Base-by-base conservation (phyloP, 2,888 invertebrate species). In the Eristalinus aeneus region DNA sequence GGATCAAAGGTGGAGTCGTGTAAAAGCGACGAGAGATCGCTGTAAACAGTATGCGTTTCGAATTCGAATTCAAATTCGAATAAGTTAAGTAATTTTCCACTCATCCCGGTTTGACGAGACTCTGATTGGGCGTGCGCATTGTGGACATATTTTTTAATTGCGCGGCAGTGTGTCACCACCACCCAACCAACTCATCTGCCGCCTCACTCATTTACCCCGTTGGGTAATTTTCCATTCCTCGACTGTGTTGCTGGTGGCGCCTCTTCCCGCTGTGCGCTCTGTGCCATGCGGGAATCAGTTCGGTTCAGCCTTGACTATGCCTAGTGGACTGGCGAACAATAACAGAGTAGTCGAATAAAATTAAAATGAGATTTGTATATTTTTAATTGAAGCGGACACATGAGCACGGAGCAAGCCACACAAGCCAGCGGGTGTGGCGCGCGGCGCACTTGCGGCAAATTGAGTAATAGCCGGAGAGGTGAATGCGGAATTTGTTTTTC, bases 161-260 rank as follows among this genome's bases (percentile, higher is more conserved):
- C 22, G 39, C 12, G 22, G 2, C 16, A 56, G 64, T 31, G 22
- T 71, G 39, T 36, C 34, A 36, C 36, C 34, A 36, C 36, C 36
- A 32, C 31, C 11, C 5, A 16, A 31, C 12, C 31, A 36, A 12
- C 27, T n/a, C 22, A 22, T 22, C 39, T 27, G 22, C 34, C 27
- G 34, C 23, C 61, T 63, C 34, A 34, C 10, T 34, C 34, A 34
- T 61, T 22, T 63, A 39, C 54, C 73, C 73, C 56, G 58, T 60
- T 39, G 34, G 65, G 74, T 58, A 67, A 60, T 60, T 75, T 75
- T 75, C 67, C 75, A 75, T 65, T 68, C 54, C 54, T 58, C 61
- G 27, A 1, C 60, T 11, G 46, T 27, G 8, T 31, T 11, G 46
- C 46, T 46, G 16, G 46, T 2, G 46, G 46, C 46, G 46, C 46